Percentiles rank a stretch among this genome's conserved stretches.
Conservation (phyloP, 1,140 invertebrate species). For the Hylyphantes graminicola region DNA sequence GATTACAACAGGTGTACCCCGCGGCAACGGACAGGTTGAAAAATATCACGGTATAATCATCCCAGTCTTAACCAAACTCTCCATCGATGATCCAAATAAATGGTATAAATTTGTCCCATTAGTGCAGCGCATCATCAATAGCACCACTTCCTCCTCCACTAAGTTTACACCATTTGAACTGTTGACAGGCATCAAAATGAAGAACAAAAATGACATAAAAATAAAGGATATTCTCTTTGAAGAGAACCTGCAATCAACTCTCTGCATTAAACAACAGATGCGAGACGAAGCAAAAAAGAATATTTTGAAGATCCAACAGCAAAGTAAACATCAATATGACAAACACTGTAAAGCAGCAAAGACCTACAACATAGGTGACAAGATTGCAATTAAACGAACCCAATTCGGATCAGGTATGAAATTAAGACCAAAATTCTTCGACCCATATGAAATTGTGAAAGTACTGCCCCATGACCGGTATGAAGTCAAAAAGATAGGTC, state of each 20-base stretch:
- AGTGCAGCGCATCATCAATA: not conserved
- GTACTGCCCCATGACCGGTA: not conserved
- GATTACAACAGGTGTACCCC: not conserved
- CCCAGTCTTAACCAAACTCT: not conserved
- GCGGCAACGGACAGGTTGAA: not conserved
- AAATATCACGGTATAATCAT: not conserved
- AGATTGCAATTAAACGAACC: not conserved
- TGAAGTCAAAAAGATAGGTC: no score
- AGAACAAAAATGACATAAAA: not conserved
- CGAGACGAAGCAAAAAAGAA: not conserved
- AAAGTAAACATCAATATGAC: not conserved
- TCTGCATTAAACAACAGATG: not conserved
- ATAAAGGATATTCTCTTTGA: not conserved
- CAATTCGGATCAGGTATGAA: not conserved
- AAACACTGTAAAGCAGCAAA: not conserved
- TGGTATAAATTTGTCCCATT: not conserved
- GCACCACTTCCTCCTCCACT: not conserved
- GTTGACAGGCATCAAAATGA: conserved; percentile 4
- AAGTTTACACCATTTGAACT: conserved; percentile 19
- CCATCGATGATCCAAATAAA: not conserved
- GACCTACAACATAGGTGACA: not conserved
- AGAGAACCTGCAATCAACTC: not conserved
- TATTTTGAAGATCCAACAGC: not conserved
- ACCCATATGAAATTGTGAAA: not conserved
- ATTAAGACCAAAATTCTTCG: not conserved